phyloP scores from a whole-genome alignment of 2,797 vertebrate species.

The Lepilemur septentrionalis region DNA sequence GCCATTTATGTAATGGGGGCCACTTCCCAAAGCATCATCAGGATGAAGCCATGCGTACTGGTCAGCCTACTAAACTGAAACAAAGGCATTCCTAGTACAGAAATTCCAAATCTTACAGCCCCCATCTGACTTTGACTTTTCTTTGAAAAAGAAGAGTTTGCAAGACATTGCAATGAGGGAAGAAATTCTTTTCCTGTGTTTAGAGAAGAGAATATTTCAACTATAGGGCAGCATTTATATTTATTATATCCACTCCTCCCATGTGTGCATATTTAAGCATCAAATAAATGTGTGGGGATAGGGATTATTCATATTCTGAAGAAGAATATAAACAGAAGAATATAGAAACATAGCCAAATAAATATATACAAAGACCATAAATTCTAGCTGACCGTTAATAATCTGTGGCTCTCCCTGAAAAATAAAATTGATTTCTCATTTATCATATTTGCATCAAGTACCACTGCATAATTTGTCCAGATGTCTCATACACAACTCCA shows the following conservation, averaged over 20 bases:
- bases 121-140: not conserved
- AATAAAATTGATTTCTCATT: not conserved
- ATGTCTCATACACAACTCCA: not conserved
- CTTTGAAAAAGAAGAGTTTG: not conserved
- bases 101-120: not conserved
- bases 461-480: not conserved
- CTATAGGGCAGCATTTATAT: not conserved
- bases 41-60: not conserved
- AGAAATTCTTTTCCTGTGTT: not conserved
- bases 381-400: not conserved
- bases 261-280: not conserved
- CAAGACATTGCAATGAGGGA: too few relatives aligned
- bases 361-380: not conserved
- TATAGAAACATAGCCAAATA: not conserved
- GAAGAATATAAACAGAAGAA: not conserved
- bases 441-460: not conserved
- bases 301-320: not conserved
- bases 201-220: not conserved
- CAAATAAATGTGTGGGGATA: not conserved
- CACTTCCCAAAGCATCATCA: not conserved
- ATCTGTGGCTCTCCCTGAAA: not conserved
- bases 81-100: not conserved
- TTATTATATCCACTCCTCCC: too few relatives aligned
- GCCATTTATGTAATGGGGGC: not conserved
- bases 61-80: not conserved